Conservation (phyloP, 2,797 vertebrate genomes). For the Lacerta viridis region DNA sequence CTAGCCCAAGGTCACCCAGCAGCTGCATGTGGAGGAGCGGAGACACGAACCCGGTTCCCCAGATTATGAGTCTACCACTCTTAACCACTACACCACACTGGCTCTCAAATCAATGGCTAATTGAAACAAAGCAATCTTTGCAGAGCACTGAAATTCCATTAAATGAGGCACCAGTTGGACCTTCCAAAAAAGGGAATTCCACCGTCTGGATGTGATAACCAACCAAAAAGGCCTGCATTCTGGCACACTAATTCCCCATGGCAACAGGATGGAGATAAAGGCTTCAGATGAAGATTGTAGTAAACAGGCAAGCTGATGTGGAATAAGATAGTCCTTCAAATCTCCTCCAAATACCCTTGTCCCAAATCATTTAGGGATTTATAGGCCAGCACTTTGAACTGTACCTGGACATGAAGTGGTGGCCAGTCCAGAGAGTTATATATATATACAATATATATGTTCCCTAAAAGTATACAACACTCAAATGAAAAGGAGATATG, state of each 20-base stretch:
- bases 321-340: background rate
- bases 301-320: background rate
- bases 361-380: background rate
- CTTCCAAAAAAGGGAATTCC: background rate
- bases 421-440: background rate
- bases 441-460: too few relatives aligned
- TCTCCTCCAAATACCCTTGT: background rate
- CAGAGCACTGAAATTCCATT: background rate
- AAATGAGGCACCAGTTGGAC: background rate
- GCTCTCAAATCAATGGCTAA: background rate
- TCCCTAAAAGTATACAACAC: too few relatives aligned
- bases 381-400: background rate
- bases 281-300: background rate
- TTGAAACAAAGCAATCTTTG: background rate
- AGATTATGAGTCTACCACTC: too few relatives aligned
- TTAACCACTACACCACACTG: too few relatives aligned
- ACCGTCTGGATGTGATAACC: background rate
- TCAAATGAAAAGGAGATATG: too few relatives aligned
- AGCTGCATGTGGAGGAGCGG: too few relatives aligned
- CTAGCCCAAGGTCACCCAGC: too few relatives aligned
- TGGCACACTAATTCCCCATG: background rate
- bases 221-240: background rate
- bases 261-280: too few relatives aligned
- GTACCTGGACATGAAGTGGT: background rate
- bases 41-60: too few relatives aligned